Conservation (phyloP, 2,888 invertebrate species). For the Lycia hirtaria region DNA sequence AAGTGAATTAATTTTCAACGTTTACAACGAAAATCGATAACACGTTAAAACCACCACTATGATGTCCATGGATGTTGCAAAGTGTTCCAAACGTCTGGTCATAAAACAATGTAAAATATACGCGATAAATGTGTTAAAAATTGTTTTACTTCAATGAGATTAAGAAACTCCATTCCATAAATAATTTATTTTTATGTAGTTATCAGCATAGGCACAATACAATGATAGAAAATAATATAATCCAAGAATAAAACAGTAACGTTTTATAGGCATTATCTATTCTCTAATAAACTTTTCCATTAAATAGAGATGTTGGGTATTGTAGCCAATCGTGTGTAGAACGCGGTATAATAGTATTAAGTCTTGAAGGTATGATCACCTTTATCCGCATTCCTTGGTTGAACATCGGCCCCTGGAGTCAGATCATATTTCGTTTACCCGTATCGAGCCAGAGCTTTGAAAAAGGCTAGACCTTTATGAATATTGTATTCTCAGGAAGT, state of each 20-base stretch:
- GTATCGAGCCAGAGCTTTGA: conserved; percentile 14
- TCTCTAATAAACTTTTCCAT: conserved; percentile 16
- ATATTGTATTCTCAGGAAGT: conserved; percentile 8
- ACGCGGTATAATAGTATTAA: conserved; percentile 21
- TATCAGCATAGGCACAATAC: too few species aligned
- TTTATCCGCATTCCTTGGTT: conserved; percentile 14
- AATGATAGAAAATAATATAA: not conserved
- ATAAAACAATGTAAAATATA: too few species aligned
- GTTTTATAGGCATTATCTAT: conserved; percentile 8
- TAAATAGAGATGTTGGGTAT: conserved; percentile 7
- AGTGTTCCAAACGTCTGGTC: too few species aligned
- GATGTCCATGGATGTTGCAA: too few species aligned
- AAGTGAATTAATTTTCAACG: too few species aligned
- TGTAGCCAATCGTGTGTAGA: conserved; percentile 17
- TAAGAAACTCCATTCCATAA: too few species aligned
- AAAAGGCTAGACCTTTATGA: conserved; percentile 15
- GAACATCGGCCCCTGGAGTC: conserved; percentile 19
- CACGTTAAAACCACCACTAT: too few species aligned
- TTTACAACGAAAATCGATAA: too few species aligned
- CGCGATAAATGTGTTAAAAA: too few species aligned
- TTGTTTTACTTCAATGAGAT: too few species aligned
- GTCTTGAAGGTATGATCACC: conserved; percentile 15
- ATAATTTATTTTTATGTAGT: too few species aligned
- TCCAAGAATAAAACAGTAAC: not conserved
- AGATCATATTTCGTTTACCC: conserved; percentile 28